Base-by-base conservation (phyloP, 2,888 invertebrate species). In the Cataglyphis rosenhaueri region DNA sequence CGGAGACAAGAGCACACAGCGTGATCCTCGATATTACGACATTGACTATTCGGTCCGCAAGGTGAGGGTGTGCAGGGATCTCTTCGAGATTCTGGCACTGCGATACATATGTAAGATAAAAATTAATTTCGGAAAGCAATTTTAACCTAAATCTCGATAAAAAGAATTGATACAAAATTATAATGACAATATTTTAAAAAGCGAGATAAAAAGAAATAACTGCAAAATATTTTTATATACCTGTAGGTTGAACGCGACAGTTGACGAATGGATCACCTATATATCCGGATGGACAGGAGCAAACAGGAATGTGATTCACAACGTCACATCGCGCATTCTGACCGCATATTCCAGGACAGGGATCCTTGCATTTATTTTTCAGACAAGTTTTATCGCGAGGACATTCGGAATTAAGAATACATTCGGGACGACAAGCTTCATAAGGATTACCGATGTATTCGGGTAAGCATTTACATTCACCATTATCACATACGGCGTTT, bases 271-370 rank as follows among this genome's bases (percentile, higher is more conserved):
- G 95, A 93, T 95, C 95, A 3, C 95, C 95, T 8, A 92, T 90
- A 75, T 92, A 94, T 35, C 94, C 94, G 38, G 92, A 84, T 10
- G 91, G 93, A 85, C 96, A 96, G 61, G 95, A 95, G 87, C 97
- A 97, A 57, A 95, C 95, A 1, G 96, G 96, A 81, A 96, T 95
- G 86, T 96, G 98, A 91, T 98, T 97, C 76, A 97, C 96, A 21
- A 97, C 97, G 91, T 97, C 96, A 92, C 98, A 98, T 81, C 96
- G 95, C 1, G 98, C 97, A 92, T 96, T 97, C 74, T 96, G 95
- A 12, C 97, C 98, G 92, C 98, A 98, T 90, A 97, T 97, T 86
- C 97, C 97, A n/a, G 96, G 96, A 91, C 98, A 98, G 6, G 98
- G 98, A 94, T 98, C 96, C n/a, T 96, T 95, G 92, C 98, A 98